These are phyloP conservation scores for Nomada fabriciana DNA, from an alignment of 2,888 invertebrate genomes.

Conservation along the genomic window DNA sequence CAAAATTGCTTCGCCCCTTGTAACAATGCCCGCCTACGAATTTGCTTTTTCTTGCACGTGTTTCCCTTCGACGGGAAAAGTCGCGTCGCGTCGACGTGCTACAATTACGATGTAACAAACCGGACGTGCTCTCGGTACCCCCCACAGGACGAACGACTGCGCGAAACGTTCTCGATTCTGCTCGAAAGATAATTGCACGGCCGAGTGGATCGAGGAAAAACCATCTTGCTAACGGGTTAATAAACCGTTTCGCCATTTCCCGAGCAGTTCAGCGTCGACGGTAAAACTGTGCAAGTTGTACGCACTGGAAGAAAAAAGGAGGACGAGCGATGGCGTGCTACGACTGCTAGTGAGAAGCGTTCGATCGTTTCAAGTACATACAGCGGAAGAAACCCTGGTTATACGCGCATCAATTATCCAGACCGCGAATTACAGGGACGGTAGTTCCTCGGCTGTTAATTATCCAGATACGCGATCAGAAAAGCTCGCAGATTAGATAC, in stretches of 20 bases:
- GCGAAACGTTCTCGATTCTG: constrained; percentile 9
- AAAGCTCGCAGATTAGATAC: not conserved
- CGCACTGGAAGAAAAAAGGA: not conserved
- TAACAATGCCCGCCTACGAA: constrained; percentile 39
- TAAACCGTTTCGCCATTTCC: not conserved
- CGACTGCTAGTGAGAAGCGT: too few relatives aligned
- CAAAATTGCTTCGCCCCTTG: constrained; percentile 39
- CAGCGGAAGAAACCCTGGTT: not conserved
- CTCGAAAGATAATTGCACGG: not conserved
- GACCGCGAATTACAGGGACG: constrained; percentile 15
- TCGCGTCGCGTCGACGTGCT: not conserved
- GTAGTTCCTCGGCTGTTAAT: not conserved
- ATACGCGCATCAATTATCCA: constrained; percentile 14
- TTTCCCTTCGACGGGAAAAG: constrained; percentile 18
- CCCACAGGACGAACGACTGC: constrained; percentile 23
- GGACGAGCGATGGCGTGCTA: not conserved
- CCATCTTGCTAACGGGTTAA: not conserved
- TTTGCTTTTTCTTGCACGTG: constrained; percentile 46
- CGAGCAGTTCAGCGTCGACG: not conserved
- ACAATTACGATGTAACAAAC: constrained; percentile 39
- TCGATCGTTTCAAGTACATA: not conserved
- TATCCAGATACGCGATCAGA: constrained; percentile 6
- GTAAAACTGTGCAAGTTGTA: not conserved
- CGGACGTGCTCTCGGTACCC: not conserved
- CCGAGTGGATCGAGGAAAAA: not conserved